These are phyloP conservation scores for Enteromius argenteus DNA, from an alignment of 2,797 vertebrate species.

Conservation along the genomic window DNA sequence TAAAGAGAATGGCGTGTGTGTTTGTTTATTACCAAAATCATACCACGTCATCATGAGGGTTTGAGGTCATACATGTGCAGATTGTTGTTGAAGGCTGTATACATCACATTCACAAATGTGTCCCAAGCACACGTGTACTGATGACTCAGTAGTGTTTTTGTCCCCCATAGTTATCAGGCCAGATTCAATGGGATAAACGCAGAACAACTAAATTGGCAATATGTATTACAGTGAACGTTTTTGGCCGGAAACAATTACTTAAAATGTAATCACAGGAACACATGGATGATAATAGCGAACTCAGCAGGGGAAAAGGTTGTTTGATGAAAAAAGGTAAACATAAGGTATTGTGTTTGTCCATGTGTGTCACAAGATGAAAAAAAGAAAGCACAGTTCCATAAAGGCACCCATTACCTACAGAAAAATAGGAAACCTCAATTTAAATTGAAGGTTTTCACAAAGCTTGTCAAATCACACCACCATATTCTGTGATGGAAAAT, in stretches of 20 bases:
- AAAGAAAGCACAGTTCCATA: neutral
- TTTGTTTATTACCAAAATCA: neutral
- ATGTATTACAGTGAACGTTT: constrained; percentile 16
- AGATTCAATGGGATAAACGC: constrained; percentile 7
- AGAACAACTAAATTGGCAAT: constrained; percentile 11
- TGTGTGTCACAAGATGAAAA: neutral
- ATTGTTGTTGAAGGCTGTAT: constrained; percentile 3
- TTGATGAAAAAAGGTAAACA: constrained; percentile 11
- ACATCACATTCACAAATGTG: constrained; percentile 4
- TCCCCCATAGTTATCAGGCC: neutral
- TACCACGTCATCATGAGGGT: neutral
- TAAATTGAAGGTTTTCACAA: neutral
- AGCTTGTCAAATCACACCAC: neutral
- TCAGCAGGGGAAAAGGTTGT: neutral
- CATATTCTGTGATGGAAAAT: no score
- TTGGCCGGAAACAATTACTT: constrained; percentile 27
- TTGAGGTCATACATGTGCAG: constrained; percentile 10
- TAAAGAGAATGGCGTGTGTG: neutral
- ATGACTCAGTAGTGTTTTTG: constrained; percentile 7
- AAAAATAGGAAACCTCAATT: neutral
- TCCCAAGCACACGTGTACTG: neutral
- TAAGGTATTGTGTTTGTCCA: constrained; percentile 14
- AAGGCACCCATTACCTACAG: constrained; percentile 9
- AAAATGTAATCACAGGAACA: constrained; percentile 26
- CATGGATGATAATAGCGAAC: constrained; percentile 20